Evolutionary conservation across 37 sponge, comb jelly and placozoan species (phyloP), one percentile per base, ranked within the genome.

Genomic region (Petrosia ficiformis): DNA sequence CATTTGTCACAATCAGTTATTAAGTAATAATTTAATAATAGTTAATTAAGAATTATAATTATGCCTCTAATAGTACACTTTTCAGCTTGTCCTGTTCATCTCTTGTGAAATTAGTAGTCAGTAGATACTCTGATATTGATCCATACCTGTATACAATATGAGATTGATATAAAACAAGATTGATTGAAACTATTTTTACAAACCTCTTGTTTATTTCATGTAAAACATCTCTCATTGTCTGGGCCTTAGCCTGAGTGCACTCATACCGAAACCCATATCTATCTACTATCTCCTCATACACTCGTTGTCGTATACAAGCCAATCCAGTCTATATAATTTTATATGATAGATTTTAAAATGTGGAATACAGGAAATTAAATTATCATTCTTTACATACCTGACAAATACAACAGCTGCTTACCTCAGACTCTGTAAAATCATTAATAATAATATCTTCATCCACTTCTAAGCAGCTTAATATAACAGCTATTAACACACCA

Each of bases 401-500:
- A 48, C 8, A n/a, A n/a, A n/a, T n/a, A n/a, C n/a, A n/a, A n/a
- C n/a, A n/a, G n/a, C n/a, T n/a, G n/a, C n/a, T 81, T 3, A 89
- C 86, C 81, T 93, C 86, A 52, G 93, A 93, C 43, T 70, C 29
- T 2, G 87, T 80, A 71, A 89, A 93, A 58, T 93, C 94, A 61
- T 81, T 33, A 25, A 81, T 75, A 72, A 93, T 86, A 26, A 59
- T 64, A 24, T 86, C 87, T 34, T 89, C 87, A 22, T 89, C 87
- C 29, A 93, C 90, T 22, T 67, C 90, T 36, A 89, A 69, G 42
- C 81, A 82, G 33, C 78, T 82, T 4, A 93, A 80, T 10, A 93
- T 67, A 26, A 93, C 31, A 2, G 80, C 87, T 32, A 89, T 56
- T 10, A 93, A 64, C 16, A 89, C 68, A 25, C 94, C 94, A 0